A percentile compares a stretch with the other conserved stretches of the same genome.
phyloP scores from a whole-genome alignment of 2,113 vertebrate species.

The Chaetura pelagica region DNA sequence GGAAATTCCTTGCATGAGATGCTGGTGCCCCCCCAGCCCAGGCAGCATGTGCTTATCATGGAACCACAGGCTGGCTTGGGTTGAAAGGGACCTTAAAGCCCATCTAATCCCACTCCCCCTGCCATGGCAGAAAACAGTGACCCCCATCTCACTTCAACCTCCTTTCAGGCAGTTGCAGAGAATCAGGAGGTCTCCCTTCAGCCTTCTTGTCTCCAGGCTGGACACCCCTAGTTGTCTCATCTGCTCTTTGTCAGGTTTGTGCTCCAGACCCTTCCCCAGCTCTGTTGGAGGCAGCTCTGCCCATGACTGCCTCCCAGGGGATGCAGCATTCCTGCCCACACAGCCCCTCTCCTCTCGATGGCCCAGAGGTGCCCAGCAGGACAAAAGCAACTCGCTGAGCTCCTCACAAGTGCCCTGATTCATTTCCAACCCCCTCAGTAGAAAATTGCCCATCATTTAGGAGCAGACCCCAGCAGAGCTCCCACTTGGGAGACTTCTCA shows the following conservation, averaged over 20 bases:
- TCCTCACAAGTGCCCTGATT: background rate
- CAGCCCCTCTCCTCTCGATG: background rate
- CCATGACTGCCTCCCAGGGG: no score
- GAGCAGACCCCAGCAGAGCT: background rate
- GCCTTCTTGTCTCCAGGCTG: no score
- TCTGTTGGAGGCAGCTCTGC: background rate
- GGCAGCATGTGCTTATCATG: background rate
- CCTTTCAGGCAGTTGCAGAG: no score
- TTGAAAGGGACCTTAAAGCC: no score
- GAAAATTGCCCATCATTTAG: accelerated
- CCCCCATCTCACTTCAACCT: no score
- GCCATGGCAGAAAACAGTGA: no score
- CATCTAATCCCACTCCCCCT: no score
- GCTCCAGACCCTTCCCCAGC: no score
- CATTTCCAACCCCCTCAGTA: background rate
- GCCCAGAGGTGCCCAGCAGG: background rate
- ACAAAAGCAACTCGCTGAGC: background rate
- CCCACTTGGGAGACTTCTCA: accelerated
- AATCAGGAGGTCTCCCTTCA: no score
- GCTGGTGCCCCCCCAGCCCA: background rate
- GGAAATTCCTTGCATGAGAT: background rate
- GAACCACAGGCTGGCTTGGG: no score
- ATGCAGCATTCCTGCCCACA: background rate
- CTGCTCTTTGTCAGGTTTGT: no score
- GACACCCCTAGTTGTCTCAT: no score